Conservation (phyloP, 53 echinoderm and acorn worm species). For the Luidia sarsii region DNA sequence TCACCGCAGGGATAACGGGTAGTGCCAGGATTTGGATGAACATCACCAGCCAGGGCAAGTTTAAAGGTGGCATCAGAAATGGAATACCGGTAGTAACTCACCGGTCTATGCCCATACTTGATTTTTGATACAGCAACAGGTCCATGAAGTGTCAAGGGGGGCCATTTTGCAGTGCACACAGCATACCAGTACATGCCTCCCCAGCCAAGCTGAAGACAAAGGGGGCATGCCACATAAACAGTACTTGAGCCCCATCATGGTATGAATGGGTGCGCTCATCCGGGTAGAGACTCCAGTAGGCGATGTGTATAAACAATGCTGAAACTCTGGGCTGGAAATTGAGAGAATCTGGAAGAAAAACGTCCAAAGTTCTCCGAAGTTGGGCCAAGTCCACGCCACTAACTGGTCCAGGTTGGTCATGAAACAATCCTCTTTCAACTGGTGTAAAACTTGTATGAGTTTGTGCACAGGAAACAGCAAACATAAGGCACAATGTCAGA, state of each 20-base stretch:
- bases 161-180: not conserved
- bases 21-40: slow-evolving; percentile 21
- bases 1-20: not conserved
- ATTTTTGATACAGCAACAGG: not conserved
- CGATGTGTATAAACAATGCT: not conserved
- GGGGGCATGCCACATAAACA: not conserved
- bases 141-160: too few species aligned
- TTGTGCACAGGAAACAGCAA: too few species aligned
- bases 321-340: not conserved
- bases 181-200: not conserved
- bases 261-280: slow-evolving; percentile 1
- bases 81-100: not conserved
- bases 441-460: not conserved
- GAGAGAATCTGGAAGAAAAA: too few species aligned
- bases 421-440: not conserved
- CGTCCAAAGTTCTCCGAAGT: too few species aligned
- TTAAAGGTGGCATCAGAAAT: not conserved
- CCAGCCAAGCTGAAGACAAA: not conserved
- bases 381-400: not conserved
- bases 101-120: not conserved
- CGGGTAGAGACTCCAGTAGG: not conserved
- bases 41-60: slow-evolving; percentile 7
- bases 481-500: too few species aligned
- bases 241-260: not conserved
- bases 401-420: slow-evolving; percentile 1